Conservation (phyloP, 2,797 vertebrate genomes). For the Aldrovandia affinis region DNA sequence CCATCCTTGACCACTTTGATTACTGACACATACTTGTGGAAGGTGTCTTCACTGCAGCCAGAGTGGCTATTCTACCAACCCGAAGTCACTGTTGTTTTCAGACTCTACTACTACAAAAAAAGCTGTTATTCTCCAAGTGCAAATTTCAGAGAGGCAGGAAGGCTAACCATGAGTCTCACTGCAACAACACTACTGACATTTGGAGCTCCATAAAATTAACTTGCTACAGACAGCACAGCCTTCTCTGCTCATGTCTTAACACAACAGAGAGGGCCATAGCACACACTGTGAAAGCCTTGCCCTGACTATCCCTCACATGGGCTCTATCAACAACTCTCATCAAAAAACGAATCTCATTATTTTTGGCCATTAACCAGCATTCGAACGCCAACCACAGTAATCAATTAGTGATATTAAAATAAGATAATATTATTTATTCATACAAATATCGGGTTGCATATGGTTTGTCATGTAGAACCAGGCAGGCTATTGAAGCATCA, state of each 20-base stretch:
- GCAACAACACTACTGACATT: conserved; percentile 14
- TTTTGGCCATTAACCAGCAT: too few relatives aligned
- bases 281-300: too few relatives aligned
- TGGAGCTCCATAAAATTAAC: background rate
- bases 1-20: background rate
- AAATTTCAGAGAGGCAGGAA: conserved; percentile 2
- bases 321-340: too few relatives aligned
- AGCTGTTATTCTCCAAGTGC: background rate
- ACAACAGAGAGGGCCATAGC: too few relatives aligned
- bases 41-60: background rate
- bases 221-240: too few relatives aligned
- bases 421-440: too few relatives aligned
- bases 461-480: background rate
- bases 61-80: background rate
- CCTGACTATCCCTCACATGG: too few relatives aligned
- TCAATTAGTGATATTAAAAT: too few relatives aligned
- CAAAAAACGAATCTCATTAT: too few relatives aligned
- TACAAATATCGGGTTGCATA: too few relatives aligned
- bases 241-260: background rate
- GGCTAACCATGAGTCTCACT: background rate
- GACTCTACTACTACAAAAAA: background rate
- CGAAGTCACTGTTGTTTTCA: background rate
- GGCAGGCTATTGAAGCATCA: background rate
- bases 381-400: too few relatives aligned
- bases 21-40: background rate